Evolutionary conservation across 2,797 vertebrate genomes (phyloP).

Genomic region (Myioborus miniatus): DNA sequence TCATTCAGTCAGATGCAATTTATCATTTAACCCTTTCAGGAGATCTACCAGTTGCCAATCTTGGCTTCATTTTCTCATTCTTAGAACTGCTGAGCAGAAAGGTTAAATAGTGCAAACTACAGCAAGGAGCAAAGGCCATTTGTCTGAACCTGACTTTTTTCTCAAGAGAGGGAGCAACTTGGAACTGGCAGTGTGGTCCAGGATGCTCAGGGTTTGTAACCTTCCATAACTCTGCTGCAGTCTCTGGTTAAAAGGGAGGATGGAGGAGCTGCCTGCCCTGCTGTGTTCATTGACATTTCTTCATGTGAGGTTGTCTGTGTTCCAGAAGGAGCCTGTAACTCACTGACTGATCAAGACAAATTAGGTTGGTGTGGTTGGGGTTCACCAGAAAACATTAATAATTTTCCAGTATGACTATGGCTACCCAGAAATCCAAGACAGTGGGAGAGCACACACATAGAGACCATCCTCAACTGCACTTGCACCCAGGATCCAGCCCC

Average conservation of each 20-base stretch:
- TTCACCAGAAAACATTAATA: background rate
- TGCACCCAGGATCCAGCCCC: background rate
- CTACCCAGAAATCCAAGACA: background rate
- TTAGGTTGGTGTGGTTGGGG: background rate
- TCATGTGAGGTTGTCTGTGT: background rate
- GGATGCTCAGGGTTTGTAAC: background rate
- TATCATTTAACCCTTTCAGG: slow-evolving; percentile 29
- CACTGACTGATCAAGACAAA: background rate
- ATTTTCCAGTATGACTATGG: background rate
- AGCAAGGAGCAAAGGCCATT: background rate
- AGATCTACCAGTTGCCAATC: background rate
- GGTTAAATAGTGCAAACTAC: background rate
- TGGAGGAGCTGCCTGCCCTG: background rate
- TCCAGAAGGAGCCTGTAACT: background rate
- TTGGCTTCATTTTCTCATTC: background rate
- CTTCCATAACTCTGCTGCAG: background rate
- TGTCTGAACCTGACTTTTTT: background rate
- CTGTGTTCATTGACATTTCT: background rate
- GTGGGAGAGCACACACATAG: background rate
- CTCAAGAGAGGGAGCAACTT: background rate
- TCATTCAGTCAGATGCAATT: slow-evolving; percentile 9
- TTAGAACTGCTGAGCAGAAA: background rate
- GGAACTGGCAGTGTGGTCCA: background rate
- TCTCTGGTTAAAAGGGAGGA: background rate
- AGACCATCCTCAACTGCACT: background rate